Evolutionary conservation across 2,113 vertebrate genomes (phyloP).

Genomic region (Prietella phreatophila): DNA sequence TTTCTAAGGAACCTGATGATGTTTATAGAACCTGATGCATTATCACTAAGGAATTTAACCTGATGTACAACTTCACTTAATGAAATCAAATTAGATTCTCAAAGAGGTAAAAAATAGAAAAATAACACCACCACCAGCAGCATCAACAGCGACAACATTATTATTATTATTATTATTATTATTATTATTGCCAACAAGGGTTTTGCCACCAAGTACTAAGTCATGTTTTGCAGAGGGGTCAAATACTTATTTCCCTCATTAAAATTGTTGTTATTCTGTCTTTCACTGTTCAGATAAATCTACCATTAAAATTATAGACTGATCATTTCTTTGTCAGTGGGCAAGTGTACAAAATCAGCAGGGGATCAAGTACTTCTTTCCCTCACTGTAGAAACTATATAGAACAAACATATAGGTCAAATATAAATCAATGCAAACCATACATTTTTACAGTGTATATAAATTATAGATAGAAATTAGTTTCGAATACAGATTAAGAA

Average conservation of each 20-base stretch:
- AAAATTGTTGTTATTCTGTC: too few species aligned
- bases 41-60: background rate
- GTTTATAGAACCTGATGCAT: background rate
- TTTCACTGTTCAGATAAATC: too few species aligned
- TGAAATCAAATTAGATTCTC: background rate
- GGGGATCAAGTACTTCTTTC: too few species aligned
- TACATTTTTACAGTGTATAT: slow-evolving; percentile 27
- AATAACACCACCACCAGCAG: too few species aligned
- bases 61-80: background rate
- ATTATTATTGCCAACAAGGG: too few species aligned
- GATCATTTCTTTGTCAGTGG: too few species aligned
- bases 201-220: too few species aligned
- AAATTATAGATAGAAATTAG: slow-evolving; percentile 40
- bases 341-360: too few species aligned
- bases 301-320: too few species aligned
- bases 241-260: too few species aligned
- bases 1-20: background rate
- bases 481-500: slow-evolving; percentile 18
- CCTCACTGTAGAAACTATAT: too few species aligned
- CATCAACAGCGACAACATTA: background rate
- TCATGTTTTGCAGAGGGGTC: too few species aligned
- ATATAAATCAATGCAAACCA: slow-evolving; percentile 48
- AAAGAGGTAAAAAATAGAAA: background rate
- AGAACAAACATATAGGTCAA: slow-evolving; percentile 35
- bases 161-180: background rate